Base-by-base conservation (phyloP, 2,113 vertebrate genomes). In the Pluvialis apricaria region DNA sequence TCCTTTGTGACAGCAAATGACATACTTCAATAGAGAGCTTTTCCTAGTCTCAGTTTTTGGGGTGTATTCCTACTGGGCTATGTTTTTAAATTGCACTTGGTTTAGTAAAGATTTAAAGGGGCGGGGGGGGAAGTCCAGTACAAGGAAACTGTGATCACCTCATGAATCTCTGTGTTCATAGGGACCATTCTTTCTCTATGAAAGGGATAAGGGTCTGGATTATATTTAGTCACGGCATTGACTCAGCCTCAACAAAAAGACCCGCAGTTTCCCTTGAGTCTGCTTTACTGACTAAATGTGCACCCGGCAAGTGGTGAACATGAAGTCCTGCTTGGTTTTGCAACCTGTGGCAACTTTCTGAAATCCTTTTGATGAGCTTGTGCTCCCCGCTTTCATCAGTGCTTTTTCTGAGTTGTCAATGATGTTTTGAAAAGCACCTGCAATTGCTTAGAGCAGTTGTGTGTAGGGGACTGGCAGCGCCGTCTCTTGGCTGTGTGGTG, bases 401-500 rank as follows among this genome's bases (percentile, higher is more conserved):
- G 8, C n/a, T 49, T 36, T 32, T 16, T 10, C n/a, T 4, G 8
- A 22, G 38, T 5, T 69, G 19, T 11, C 17, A 2, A 1, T 10
- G 28, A 16, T 22, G 61, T 14, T 13, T 47, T 32, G 15, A 19
- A 5, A 20, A 15, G 54, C 1, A 0, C 2, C 7, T 4, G 5
- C 0, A 2, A 3, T 4, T 5, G 13, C 42, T 7, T 26, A 55
- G 49, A 8, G 72, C 10, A 0, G 18, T 15, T 2, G 5, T 9
- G 34, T 1, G 8, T 8, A 8, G 64, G 64, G 19, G 38, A 3
- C 36, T 7, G 73, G 42, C 32, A 0, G 29, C 0, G 3, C 15
- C 0, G 5, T 3, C 19, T 5, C n/a, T 16, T 5, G 16, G 10
- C 71, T 9, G 49, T 2, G 6, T 0, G 3, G 19, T 3, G 15